Percentiles rank a stretch among this genome's conserved stretches.
phyloP scores from a whole-genome alignment of 2,888 invertebrate species.

The Drosophila diplacantha region DNA sequence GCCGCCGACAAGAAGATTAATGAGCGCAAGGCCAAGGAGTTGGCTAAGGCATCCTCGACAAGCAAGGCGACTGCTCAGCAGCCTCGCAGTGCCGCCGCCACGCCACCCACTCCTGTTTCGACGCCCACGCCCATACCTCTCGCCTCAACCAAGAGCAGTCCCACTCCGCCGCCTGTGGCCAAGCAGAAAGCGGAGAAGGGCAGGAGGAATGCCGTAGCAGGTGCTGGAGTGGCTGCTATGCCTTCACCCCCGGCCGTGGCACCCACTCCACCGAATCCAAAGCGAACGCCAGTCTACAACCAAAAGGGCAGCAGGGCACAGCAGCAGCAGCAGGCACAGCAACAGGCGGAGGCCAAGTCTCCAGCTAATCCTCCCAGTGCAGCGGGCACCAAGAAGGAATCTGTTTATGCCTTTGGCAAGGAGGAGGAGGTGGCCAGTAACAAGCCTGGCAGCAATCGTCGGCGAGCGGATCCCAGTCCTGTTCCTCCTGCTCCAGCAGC shows the following conservation, averaged over 20 bases:
- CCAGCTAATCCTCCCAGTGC: constrained; percentile 38
- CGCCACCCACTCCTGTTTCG: constrained; percentile 39
- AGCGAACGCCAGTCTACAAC: constrained; percentile 79
- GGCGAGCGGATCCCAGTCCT: constrained; percentile 74
- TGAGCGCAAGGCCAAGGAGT: constrained; percentile 44
- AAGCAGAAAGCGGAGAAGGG: constrained; percentile 28
- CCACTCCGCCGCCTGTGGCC: constrained; percentile 37
- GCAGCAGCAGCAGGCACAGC: constrained; percentile 27
- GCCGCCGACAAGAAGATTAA: constrained; percentile 43
- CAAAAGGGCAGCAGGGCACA: constrained; percentile 74
- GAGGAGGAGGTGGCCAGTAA: constrained; percentile 79
- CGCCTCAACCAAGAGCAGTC: constrained; percentile 31
- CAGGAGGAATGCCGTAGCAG: constrained; percentile 37
- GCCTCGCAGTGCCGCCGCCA: constrained; percentile 38
- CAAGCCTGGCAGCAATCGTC: constrained; percentile 78
- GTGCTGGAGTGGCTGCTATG: constrained; percentile 8
- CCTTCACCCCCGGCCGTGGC: constrained; percentile 26
- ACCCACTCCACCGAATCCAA: constrained; percentile 37
- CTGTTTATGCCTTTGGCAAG: constrained; percentile 84
- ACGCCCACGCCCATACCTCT: constrained; percentile 29
- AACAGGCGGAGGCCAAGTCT: constrained; percentile 59
- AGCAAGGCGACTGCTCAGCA: constrained; percentile 38
- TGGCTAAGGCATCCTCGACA: constrained; percentile 9
- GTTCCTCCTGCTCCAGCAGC: constrained; percentile 26
- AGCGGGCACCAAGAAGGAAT: constrained; percentile 72